Conservation (phyloP, 23 tunicate species). For the Trididemnum miniatum region DNA sequence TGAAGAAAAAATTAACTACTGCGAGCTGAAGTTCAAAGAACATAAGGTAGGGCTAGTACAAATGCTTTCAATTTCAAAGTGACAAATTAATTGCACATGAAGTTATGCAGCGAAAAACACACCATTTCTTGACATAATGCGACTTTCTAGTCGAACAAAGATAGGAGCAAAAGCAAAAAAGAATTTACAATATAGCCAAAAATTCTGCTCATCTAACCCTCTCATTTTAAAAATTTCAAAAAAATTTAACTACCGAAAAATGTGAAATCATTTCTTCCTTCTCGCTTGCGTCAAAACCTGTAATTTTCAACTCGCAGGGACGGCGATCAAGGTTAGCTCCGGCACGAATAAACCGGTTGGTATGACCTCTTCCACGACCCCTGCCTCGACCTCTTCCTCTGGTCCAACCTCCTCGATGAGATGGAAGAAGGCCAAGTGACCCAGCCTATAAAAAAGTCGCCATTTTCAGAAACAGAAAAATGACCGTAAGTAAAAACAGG, state of each 20-base stretch:
- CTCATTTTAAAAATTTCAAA: not conserved
- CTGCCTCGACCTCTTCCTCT: conserved; percentile 58
- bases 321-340: conserved; percentile 93
- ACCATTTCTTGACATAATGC: no score
- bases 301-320: conserved; percentile 75
- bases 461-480: no score
- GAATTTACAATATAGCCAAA: no score
- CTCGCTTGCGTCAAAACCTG: conserved; percentile 88
- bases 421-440: conserved; percentile 55
- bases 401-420: conserved; percentile 45
- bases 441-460: conserved; percentile 74
- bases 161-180: no score
- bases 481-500: no score
- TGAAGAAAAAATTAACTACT: no score
- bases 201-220: not conserved
- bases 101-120: no score
- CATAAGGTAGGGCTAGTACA: no score
- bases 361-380: conserved; percentile 54
- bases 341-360: conserved; percentile 64
- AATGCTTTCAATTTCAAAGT: no score
- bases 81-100: no score
- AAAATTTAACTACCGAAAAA: conserved; percentile 62
- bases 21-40: no score
- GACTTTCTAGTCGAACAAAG: not conserved
- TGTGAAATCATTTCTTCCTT: conserved; percentile 88